Base-by-base conservation (phyloP, 2,797 vertebrate genomes). In the Chaetophractus vellerosus region DNA sequence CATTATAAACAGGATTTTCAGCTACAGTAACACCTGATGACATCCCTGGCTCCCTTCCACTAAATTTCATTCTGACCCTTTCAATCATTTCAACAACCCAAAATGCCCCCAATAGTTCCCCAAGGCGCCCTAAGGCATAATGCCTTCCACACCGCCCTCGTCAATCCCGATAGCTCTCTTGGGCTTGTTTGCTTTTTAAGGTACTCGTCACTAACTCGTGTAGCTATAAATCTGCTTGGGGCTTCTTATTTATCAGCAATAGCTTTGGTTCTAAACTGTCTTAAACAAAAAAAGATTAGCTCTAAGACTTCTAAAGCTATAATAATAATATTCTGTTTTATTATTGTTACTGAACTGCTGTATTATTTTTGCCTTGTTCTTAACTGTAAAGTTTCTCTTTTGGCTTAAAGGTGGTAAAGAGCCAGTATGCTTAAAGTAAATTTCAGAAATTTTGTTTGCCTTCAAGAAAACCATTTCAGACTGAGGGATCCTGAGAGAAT, bases 371-470 rank as follows among this genome's bases (percentile, higher is more conserved):
- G 66, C 15, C 36, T 78, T 84, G 3, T 64, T 91, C 18, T n/a
- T 74, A 78, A 71, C 41, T 18, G 28, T 63, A 10, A 84, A 92
- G 50, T 71, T 95, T 88, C 33, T 87, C 71, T 91, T 80, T 90
- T 50, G 57, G 15, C 50, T 88, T 75, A 63, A 92, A 88, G 31
- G 26, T 75, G 31, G 26, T 61, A 63, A 92, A 90, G 64, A 92
- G 28, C 50, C 63, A n/a, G 5, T 45, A 82, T 33, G 55, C 41
- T 93, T 83, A 69, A 91, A 69, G 31, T 55, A 71, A 90, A 79
- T 76, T 84, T 93, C 59, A 91, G 81, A 71, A 94, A 76, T 26
- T 83, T 89, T 61, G 26, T 19, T 91, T 96, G 31, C 31, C 80
- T 63, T 88, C 38, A 76, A 91, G 64, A 88, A 90, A 59, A 86